phyloP scores from a whole-genome alignment of 2,113 vertebrate genomes.

The Microcebus murinus region DNA sequence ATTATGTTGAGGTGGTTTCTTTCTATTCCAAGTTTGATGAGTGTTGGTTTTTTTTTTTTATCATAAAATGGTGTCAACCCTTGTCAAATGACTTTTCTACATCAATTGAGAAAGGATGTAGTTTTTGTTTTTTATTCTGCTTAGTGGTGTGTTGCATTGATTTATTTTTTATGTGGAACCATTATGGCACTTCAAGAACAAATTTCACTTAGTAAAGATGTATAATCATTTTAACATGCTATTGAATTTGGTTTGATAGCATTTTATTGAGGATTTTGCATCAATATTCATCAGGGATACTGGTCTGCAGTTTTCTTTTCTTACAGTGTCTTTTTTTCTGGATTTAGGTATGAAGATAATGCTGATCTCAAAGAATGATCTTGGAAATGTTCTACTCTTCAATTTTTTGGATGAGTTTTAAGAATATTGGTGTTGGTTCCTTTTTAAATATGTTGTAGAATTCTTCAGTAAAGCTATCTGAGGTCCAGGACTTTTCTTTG shows the following conservation, averaged over 20 bases:
- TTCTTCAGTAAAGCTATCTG: background rate
- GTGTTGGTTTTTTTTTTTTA: background rate
- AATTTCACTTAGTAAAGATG: background rate
- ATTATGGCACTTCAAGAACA: background rate
- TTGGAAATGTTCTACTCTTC: background rate
- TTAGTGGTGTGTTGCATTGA: background rate
- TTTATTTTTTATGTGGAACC: background rate
- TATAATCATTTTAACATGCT: background rate
- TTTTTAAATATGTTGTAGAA: background rate
- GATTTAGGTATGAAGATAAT: background rate
- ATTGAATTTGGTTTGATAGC: background rate
- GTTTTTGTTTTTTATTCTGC: background rate
- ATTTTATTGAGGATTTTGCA: background rate
- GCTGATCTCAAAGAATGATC: background rate
- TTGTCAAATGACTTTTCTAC: background rate
- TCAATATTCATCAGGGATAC: background rate
- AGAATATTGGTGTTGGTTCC: background rate
- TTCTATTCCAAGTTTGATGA: background rate
- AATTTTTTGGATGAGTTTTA: background rate
- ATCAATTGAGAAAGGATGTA: background rate
- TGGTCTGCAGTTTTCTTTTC: background rate
- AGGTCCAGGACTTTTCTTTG: background rate
- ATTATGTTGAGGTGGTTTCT: background rate
- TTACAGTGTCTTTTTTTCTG: background rate
- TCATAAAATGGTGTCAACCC: background rate